Evolutionary conservation across 1,140 invertebrate genomes (phyloP).

Genomic region (Diploscapter pachys): DNA sequence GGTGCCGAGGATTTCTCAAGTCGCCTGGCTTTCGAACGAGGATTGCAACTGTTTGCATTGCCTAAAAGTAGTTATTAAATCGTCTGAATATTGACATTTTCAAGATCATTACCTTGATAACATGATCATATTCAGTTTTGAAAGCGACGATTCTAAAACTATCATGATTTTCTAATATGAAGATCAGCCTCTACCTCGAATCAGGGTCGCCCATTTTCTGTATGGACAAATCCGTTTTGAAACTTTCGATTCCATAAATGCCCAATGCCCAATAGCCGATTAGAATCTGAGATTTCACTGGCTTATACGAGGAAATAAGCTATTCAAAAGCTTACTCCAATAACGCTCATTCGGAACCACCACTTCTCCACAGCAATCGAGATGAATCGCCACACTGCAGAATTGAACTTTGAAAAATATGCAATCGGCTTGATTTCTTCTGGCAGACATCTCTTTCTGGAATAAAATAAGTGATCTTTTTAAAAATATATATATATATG

Average conservation of each 20-base stretch:
- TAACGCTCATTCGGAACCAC: no score
- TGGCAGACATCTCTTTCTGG: slow-evolving; percentile 21
- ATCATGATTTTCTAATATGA: no score
- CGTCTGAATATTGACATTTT: slow-evolving; percentile 13
- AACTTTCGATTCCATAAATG: slow-evolving; percentile 28
- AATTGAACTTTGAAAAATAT: no score
- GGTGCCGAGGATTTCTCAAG: slow-evolving; percentile 18
- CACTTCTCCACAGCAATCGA: no score
- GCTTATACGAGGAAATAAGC: no score
- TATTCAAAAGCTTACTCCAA: no score
- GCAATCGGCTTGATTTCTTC: slow-evolving; percentile 26
- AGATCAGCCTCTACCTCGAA: not conserved
- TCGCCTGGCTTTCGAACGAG: slow-evolving; percentile 33
- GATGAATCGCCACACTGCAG: no score
- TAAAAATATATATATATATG: no score
- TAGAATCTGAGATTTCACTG: slow-evolving; percentile 7
- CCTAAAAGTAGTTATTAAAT: not conserved
- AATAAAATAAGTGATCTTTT: not conserved
- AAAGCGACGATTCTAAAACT: slow-evolving; percentile 28
- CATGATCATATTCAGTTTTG: slow-evolving; percentile 29
- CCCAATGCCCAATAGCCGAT: slow-evolving; percentile 25
- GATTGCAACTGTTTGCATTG: slow-evolving; percentile 35
- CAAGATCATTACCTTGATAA: slow-evolving; percentile 28
- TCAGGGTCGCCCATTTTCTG: slow-evolving; percentile 34
- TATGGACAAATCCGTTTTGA: slow-evolving; percentile 37